Evolutionary conservation across 2,888 invertebrate genomes (phyloP).

Genomic region (Adineta ricciae): DNA sequence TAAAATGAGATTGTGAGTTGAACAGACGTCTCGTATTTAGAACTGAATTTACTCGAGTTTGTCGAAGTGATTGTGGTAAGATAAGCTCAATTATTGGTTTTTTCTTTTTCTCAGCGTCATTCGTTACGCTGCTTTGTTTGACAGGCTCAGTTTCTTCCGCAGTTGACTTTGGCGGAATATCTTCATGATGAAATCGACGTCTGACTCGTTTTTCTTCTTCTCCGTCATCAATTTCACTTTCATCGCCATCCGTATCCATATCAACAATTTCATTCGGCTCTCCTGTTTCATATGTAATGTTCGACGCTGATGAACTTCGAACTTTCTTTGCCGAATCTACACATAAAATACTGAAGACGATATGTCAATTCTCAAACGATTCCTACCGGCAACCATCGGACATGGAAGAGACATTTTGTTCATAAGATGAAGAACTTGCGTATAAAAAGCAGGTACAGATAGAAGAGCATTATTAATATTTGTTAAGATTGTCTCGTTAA

Average conservation of each 20-base stretch:
- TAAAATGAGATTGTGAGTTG: neutral
- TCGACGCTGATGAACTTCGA: slow-evolving; percentile 37
- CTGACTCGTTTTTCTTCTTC: slow-evolving; percentile 40
- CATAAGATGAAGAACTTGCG: slow-evolving; percentile 72
- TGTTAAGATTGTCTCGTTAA: slow-evolving; percentile 62
- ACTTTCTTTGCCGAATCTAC: neutral
- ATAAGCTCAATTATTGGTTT: neutral
- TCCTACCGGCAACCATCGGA: slow-evolving; percentile 59
- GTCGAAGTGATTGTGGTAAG: neutral
- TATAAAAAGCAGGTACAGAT: slow-evolving; percentile 70
- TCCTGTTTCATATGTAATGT: slow-evolving; percentile 37
- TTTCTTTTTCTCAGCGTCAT: slow-evolving; percentile 39
- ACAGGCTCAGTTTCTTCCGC: neutral
- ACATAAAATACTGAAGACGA: no score
- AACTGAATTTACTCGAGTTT: neutral
- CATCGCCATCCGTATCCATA: slow-evolving; percentile 55
- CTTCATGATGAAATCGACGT: slow-evolving; percentile 34
- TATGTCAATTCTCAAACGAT: no score
- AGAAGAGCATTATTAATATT: slow-evolving; percentile 69
- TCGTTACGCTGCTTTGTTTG: slow-evolving; percentile 23
- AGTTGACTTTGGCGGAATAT: neutral
- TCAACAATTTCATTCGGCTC: slow-evolving; percentile 36
- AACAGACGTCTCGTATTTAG: neutral
- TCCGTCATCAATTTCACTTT: slow-evolving; percentile 60
- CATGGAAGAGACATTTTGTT: slow-evolving; percentile 80